Evolutionary conservation across 2,888 invertebrate species (phyloP), one percentile per base, ranked within the genome.

Genomic region (Hermodice carunculata): DNA sequence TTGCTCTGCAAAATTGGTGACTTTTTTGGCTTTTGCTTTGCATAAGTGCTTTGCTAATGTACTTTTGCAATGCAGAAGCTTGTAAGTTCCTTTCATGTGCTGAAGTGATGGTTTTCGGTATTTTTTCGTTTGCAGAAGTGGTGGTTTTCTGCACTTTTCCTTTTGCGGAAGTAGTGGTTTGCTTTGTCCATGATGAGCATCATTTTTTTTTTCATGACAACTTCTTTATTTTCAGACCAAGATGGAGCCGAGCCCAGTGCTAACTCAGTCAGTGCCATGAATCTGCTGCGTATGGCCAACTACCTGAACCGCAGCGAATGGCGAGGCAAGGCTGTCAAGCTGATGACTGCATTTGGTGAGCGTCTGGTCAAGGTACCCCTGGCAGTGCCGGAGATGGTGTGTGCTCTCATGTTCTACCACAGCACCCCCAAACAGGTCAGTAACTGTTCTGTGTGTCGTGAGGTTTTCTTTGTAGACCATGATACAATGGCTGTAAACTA

Each of bases 181-280:
- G n/a, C n/a, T 44, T 11, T 44, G 46, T 6, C 8, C n/a, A 6
- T n/a, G n/a, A n/a, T 44, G n/a, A 19, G 6, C 19, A 14, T 1
- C 17, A 32, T 22, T 32, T 31, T 19, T 5, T 22, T 53, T 11
- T 8, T 53, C 17, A 28, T 17, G 49, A 57, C 19, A 14, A 42
- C n/a, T n/a, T 52, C 31, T 57, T 5, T 44, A 26, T 1, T 14
- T 43, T 17, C 84, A 96, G 96, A 94, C 84, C 94, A 95, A 86
- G 97, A 98, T 83, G 95, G 95, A 17, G 96, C 96, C 0, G 96
- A 98, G 81, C 97, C 97, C 0, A 93, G 93, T 42, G 94, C 95
- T 34, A 97, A 97, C 85, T 96, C 96, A 48, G 92, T 96, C 1
- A 53, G 60, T 22, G 61, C 61, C 8, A 24, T 40, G 90, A 97